Conservation (phyloP, 2,797 vertebrate species). For the Dromococcyx pavoninus region DNA sequence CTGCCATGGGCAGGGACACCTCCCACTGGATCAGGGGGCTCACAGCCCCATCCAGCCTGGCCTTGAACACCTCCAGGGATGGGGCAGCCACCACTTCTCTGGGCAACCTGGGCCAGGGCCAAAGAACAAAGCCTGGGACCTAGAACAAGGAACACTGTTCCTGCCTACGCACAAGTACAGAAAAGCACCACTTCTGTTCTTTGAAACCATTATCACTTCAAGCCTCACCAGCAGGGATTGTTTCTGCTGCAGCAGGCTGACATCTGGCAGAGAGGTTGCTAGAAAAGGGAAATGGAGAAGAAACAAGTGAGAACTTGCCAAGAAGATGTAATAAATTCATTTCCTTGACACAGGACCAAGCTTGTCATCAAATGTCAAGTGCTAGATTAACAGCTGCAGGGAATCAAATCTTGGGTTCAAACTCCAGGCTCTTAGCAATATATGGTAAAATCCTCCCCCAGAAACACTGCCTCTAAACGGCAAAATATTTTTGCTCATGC, state of each 20-base stretch:
- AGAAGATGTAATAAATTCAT: neutral
- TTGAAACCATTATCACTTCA: neutral
- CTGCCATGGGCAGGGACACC: too few species aligned
- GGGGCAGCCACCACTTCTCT: too few species aligned
- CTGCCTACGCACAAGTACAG: neutral
- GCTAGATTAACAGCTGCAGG: constrained; percentile 36
- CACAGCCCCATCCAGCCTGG: too few species aligned
- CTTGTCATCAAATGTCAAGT: constrained; percentile 31
- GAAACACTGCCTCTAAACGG: neutral
- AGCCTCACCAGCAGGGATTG: neutral
- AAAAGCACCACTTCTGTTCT: neutral
- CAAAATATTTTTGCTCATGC: neutral
- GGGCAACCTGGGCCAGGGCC: neutral
- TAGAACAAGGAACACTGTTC: neutral
- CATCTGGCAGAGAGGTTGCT: constrained; percentile 32
- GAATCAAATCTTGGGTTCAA: neutral
- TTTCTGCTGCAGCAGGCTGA: constrained; percentile 5
- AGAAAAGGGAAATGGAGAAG: neutral
- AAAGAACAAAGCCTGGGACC: neutral
- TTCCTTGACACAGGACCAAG: neutral
- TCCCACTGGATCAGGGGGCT: too few species aligned
- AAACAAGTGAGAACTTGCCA: neutral
- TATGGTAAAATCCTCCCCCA: neutral
- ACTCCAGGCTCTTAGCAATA: neutral
- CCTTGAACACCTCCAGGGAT: too few species aligned